These are phyloP conservation scores for Eretmocerus hayati DNA, from an alignment of 2,888 invertebrate species.

Conservation along the genomic window DNA sequence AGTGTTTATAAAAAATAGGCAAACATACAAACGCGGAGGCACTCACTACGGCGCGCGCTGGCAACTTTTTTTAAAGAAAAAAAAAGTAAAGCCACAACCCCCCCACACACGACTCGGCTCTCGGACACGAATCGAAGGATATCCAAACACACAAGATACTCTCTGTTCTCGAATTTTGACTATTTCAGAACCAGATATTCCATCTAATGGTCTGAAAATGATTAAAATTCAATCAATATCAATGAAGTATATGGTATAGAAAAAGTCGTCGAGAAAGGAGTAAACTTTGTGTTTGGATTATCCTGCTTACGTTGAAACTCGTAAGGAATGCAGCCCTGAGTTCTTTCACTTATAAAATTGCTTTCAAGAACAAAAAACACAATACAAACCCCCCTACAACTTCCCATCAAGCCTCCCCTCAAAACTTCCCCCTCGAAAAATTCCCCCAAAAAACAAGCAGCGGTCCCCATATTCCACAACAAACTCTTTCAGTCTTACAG, in stretches of 20 bases:
- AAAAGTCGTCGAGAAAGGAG: slow-evolving; percentile 15
- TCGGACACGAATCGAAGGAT: slow-evolving; percentile 44
- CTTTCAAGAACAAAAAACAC: slow-evolving; percentile 38
- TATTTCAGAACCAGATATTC: too few species aligned
- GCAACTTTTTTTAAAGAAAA: too few species aligned
- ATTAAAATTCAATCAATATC: too few species aligned
- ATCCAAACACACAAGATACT: slow-evolving; percentile 29
- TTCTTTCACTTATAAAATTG: slow-evolving; percentile 46
- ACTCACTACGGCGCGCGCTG: slow-evolving; percentile 38
- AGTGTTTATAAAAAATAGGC: slow-evolving; percentile 22
- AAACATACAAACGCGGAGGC: slow-evolving; percentile 41
- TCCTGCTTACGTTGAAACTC: slow-evolving; percentile 40
- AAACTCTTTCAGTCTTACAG: slow-evolving; percentile 38
- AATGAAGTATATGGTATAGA: too few species aligned
- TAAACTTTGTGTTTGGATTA: slow-evolving; percentile 31
- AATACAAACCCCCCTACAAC: slow-evolving; percentile 38
- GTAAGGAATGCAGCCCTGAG: slow-evolving; percentile 43
- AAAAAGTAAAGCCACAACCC: slow-evolving; percentile 20
- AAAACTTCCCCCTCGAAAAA: slow-evolving; percentile 9
- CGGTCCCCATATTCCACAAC: slow-evolving; percentile 26
- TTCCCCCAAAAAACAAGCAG: slow-evolving; percentile 7
- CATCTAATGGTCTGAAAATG: too few species aligned
- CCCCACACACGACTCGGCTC: slow-evolving; percentile 33
- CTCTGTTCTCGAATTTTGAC: background rate
- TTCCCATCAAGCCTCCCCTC: slow-evolving; percentile 5